phyloP scores from a whole-genome alignment of 1,140 invertebrate genomes.

The Lineus longissimus region DNA sequence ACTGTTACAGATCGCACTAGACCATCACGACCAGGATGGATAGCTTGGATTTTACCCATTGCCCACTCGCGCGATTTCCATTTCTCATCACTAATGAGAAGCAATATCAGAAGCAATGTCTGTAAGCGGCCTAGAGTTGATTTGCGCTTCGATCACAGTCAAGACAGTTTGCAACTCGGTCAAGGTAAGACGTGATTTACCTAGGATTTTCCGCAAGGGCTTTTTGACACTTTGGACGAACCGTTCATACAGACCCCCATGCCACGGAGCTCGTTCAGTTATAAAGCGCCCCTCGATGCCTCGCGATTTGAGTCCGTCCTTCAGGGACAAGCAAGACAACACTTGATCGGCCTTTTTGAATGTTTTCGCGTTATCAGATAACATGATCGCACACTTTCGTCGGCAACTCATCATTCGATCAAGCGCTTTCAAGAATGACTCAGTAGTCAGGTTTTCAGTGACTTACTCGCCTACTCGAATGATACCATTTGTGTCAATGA shows the following conservation, averaged over 20 bases:
- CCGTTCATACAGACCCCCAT: neutral
- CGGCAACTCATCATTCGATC: neutral
- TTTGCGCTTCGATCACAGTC: neutral
- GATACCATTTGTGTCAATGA: neutral
- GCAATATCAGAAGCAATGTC: neutral
- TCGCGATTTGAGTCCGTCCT: neutral
- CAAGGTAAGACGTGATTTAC: neutral
- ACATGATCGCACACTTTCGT: neutral
- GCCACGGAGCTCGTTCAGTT: neutral
- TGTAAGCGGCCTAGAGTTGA: conserved; percentile 1
- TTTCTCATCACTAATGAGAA: conserved; percentile 11
- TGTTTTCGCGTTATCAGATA: conserved; percentile 1
- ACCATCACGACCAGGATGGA: conserved; percentile 9
- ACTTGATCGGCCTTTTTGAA: neutral
- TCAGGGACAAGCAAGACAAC: neutral
- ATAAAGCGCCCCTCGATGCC: neutral
- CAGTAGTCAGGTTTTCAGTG: neutral
- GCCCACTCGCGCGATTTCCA: conserved; percentile 4
- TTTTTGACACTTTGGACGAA: neutral
- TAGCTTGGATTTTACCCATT: conserved; percentile 8
- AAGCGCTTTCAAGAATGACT: neutral
- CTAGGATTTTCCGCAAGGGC: neutral
- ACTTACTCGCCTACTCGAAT: neutral
- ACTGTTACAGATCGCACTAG: conserved; percentile 10
- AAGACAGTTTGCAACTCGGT: neutral